Evolutionary conservation across 2,113 vertebrate genomes (phyloP).

Genomic region (Crotalus helleri): DNA sequence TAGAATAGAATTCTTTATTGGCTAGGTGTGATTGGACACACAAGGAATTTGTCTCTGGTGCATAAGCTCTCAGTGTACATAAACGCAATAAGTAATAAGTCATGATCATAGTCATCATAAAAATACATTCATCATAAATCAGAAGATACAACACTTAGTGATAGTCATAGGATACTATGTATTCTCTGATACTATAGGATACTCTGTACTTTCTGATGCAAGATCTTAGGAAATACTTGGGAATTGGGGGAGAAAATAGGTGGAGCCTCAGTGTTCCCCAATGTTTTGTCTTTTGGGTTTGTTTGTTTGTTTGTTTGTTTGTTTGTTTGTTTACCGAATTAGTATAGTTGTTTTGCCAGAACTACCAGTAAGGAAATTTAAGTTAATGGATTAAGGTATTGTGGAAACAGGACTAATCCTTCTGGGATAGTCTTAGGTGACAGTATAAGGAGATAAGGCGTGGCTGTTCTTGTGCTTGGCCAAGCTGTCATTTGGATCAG

Average conservation of each 20-base stretch:
- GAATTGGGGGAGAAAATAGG: background rate
- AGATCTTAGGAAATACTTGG: background rate
- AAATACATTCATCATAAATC: no score
- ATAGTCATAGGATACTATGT: no score
- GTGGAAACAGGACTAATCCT: background rate
- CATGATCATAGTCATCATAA: no score
- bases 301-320: background rate
- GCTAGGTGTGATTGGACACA: no score
- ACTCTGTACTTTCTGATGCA: background rate
- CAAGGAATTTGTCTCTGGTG: no score
- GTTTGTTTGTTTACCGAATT: background rate
- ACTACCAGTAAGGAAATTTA: background rate
- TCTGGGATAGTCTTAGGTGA: background rate
- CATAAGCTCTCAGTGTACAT: no score
- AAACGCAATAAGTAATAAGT: no score
- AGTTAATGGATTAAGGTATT: background rate
- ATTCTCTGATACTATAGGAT: no score
- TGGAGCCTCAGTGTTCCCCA: background rate
- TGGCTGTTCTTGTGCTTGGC: background rate
- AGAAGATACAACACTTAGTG: no score
- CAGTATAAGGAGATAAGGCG: background rate
- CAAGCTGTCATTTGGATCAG: background rate
- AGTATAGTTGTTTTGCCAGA: background rate
- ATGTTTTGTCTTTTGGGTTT: background rate
- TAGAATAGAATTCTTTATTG: no score